These are phyloP conservation scores for Lichenostomus cassidix DNA, from an alignment of 2,113 vertebrate genomes.

Conservation along the genomic window DNA sequence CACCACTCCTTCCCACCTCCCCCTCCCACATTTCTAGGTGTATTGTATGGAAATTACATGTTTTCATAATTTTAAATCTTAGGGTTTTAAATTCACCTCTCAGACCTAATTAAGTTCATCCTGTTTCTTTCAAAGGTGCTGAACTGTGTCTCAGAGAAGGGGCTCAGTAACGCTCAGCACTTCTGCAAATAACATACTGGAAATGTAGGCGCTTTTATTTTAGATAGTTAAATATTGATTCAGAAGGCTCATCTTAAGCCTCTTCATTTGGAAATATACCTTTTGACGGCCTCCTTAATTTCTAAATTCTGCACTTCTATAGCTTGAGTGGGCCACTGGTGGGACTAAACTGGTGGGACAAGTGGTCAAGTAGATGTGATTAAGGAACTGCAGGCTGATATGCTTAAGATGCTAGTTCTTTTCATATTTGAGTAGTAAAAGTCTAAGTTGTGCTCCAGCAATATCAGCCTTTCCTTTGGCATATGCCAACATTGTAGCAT, in stretches of 20 bases:
- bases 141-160: background rate
- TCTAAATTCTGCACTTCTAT: background rate
- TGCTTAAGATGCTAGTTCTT: background rate
- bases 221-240: constrained; percentile 40
- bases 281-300: background rate
- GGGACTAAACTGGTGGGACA: background rate
- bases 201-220: constrained; percentile 9
- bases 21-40: background rate
- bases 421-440: background rate
- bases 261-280: background rate
- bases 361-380: background rate
- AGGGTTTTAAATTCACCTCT: background rate
- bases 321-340: background rate
- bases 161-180: background rate
- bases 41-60: background rate
- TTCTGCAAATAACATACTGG: constrained; percentile 11
- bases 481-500: background rate
- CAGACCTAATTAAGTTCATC: background rate
- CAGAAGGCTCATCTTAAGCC: background rate
- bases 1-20: accelerated
- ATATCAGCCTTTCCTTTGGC: background rate
- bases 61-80: background rate
- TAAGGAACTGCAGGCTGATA: background rate
- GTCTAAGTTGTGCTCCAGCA: background rate
- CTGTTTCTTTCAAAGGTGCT: background rate